Base-by-base conservation (phyloP, 2,113 vertebrate genomes). In the Chunga burmeisteri region DNA sequence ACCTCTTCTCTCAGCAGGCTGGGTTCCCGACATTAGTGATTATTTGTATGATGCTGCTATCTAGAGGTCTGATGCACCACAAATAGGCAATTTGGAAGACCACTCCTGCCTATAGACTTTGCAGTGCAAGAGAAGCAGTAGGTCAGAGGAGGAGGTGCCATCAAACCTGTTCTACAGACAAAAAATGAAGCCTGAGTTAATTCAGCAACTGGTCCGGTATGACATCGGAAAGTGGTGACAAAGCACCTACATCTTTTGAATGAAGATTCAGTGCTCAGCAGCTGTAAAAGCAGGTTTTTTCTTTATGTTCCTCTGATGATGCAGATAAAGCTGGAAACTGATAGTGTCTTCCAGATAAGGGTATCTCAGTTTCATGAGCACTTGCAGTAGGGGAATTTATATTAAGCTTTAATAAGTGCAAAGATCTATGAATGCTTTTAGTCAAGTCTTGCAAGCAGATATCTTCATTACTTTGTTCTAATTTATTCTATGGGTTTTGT, bases 41-140 rank as follows among this genome's bases (percentile, higher is more conserved):
- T 83, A 53, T 87, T 91, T 94, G 94, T 89, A 85, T 95, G 92
- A 68, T 95, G 66, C 88, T 95, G 93, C 95, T 96, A 72, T 96
- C 86, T 94, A 50, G 86, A 85, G 78, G 83, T 91, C 52, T 85
- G 62, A 46, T 93, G 81, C 86, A 72, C 84, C 62, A 88, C 55
- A 79, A 25, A 80, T 75, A 80, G 58, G 18, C 38, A n/a, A 29
- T 85, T 72, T 75, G 79, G 66, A 85, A 89, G 81, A 85, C 68
- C 70, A 19, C 65, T 84, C 10, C 56, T 91, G 16, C 72, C 55
- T 86, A 0, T 2, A 34, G 75, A 92, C 83, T 56, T 92, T 81
- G 38, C 38, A 72, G 44, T 72, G n/a, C 61, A 49, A 68, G 73
- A 84, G 55, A 79, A 82, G 23, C 40, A 56, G 38, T 72, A 46